A percentile compares a stretch with the other conserved stretches of the same genome.
Conservation (phyloP, 35 echinoderm and acorn worm species). For the Stichopus chloronotus region DNA sequence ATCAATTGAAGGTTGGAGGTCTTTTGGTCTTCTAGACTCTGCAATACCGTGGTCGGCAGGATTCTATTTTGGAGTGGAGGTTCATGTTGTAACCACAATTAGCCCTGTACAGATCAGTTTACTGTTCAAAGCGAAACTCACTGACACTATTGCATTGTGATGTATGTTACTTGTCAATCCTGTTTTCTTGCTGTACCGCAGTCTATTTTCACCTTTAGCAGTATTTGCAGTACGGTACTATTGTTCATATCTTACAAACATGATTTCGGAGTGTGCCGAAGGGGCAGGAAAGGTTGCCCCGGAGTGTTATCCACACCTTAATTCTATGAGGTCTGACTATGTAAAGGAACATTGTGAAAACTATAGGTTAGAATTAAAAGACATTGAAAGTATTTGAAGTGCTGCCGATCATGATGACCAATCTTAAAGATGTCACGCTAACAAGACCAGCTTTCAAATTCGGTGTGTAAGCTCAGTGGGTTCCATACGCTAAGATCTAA, state of each 20-base stretch:
- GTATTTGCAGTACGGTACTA: not conserved
- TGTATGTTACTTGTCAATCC: not conserved
- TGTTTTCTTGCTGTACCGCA: not conserved
- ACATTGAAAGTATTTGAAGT: not conserved
- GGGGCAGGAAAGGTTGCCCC: not conserved
- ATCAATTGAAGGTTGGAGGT: not conserved
- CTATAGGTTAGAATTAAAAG: constrained; percentile 2
- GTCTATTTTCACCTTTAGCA: not conserved
- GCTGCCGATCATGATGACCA: not conserved
- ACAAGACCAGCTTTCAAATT: not conserved
- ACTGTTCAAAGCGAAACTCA: not conserved
- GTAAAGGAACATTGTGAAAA: constrained; percentile 23
- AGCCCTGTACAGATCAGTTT: not conserved
- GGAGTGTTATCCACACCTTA: constrained; percentile 1
- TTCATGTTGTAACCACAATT: not conserved
- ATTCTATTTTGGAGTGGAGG: not conserved
- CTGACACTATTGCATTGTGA: not conserved
- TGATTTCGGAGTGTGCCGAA: not conserved
- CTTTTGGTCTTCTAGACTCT: not conserved
- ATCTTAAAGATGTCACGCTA: not conserved
- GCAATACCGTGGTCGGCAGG: not conserved
- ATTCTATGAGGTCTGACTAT: constrained; percentile 9
- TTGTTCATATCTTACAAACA: not conserved
- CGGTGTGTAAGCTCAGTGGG: not conserved
- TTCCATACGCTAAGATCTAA: not conserved